Percentiles rank a stretch among this genome's conserved stretches.
Conservation (phyloP, 92 coral and sea anemone species). For the Zoanthus sociatus region DNA sequence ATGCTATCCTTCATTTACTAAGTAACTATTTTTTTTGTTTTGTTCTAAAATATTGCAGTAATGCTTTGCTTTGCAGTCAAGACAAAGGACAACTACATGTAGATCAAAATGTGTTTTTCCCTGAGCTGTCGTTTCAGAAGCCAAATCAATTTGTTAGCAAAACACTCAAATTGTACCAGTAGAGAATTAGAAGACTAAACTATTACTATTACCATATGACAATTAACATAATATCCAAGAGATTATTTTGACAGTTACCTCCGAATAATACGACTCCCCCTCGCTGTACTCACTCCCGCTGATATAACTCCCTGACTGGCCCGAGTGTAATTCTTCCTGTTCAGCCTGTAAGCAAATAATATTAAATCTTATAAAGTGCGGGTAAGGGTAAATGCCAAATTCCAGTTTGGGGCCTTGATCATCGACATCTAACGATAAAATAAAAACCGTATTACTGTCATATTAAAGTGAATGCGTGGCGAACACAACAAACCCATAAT, state of each 20-base stretch:
- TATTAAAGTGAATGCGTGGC: conserved; percentile 31
- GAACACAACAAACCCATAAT: neutral
- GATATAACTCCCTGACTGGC: conserved; percentile 89
- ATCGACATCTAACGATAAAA: neutral
- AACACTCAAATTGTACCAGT: neutral
- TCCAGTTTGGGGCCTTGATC: neutral
- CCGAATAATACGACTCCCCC: conserved; percentile 89
- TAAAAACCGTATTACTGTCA: neutral
- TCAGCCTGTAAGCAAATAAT: conserved; percentile 50
- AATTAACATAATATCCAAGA: neutral
- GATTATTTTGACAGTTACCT: conserved; percentile 65
- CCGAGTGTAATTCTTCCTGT: conserved; percentile 70
- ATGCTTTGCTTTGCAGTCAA: neutral
- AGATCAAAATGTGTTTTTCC: neutral
- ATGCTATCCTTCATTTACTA: neutral
- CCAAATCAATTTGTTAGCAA: neutral
- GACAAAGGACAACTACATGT: neutral
- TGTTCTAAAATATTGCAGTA: neutral
- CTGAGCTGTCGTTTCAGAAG: neutral
- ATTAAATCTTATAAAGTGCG: conserved; percentile 3
- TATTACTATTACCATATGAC: neutral
- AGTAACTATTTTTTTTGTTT: neutral
- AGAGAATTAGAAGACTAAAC: neutral
- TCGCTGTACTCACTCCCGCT: conserved; percentile 94
- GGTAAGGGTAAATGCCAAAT: neutral